Evolutionary conservation across 2,888 invertebrate genomes (phyloP).

Genomic region (Rugalucina vietnamica): DNA sequence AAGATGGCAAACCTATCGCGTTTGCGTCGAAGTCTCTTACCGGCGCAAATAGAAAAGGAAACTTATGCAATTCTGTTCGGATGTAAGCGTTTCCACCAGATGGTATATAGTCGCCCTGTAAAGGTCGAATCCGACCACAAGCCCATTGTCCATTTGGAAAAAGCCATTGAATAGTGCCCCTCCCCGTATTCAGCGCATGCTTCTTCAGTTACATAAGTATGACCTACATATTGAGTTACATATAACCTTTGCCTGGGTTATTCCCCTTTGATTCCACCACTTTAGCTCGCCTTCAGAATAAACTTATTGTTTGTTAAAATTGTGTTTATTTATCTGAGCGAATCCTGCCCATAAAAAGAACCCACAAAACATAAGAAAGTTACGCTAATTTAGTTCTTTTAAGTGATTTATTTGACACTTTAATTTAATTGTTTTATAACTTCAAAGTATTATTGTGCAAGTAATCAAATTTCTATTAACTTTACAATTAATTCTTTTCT

Average conservation of each 20-base stretch:
- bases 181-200: conserved; percentile 47
- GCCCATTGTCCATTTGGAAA: conserved; percentile 36
- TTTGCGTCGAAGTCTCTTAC: conserved; percentile 49
- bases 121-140: conserved; percentile 56
- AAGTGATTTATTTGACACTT: not conserved
- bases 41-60: conserved; percentile 65
- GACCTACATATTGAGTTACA: conserved; percentile 39
- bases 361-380: no score
- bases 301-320: no score
- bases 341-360: no score
- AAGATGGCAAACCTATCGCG: conserved; percentile 40
- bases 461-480: not conserved
- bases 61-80: conserved; percentile 50
- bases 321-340: no score
- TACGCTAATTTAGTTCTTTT: no score
- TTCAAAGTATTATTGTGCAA: not conserved
- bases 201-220: conserved; percentile 36
- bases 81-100: conserved; percentile 49
- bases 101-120: conserved; percentile 45
- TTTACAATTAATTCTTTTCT: not conserved
- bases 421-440: not conserved
- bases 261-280: no score
- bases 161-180: conserved; percentile 32
- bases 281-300: no score
- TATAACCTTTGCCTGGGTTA: no score